A percentile compares a stretch with the other conserved stretches of the same genome.
phyloP scores from a whole-genome alignment of 2,113 vertebrate genomes.

The Anhinga rufa region DNA sequence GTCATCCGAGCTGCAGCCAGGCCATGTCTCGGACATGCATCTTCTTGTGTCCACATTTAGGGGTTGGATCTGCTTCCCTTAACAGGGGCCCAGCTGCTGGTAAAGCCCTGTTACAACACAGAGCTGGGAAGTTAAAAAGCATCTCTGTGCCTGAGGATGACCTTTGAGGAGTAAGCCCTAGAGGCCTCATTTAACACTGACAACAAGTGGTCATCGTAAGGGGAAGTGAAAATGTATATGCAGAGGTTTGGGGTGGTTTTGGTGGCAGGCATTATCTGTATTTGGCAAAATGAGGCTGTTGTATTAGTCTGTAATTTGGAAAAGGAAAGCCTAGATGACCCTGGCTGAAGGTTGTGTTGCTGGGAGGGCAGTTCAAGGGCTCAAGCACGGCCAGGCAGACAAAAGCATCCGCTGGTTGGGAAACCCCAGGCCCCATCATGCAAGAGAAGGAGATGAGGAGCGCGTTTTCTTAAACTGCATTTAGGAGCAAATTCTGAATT shows the following conservation, averaged over 20 bases:
- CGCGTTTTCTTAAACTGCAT: neutral
- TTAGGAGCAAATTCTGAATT: neutral
- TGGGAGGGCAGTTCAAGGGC: neutral
- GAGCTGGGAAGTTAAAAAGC: neutral
- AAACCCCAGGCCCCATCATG: neutral
- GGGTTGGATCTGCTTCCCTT: neutral
- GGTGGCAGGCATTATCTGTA: neutral
- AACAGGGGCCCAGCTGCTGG: neutral
- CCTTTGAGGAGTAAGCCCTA: neutral
- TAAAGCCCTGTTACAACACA: neutral
- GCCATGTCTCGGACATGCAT: rapidly evolving
- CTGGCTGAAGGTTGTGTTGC: neutral
- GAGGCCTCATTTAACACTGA: neutral
- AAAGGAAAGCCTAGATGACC: neutral
- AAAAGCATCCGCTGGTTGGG: neutral
- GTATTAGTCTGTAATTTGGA: neutral
- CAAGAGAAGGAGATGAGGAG: neutral
- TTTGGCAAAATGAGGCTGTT: neutral
- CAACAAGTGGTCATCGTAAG: neutral
- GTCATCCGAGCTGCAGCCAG: neutral
- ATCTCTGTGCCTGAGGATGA: neutral
- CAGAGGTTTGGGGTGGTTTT: neutral
- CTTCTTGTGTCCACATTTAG: no score
- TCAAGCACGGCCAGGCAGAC: neutral
- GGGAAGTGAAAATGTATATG: neutral